Conservation (phyloP, 2,888 invertebrate species). For the Leucophenga montana region DNA sequence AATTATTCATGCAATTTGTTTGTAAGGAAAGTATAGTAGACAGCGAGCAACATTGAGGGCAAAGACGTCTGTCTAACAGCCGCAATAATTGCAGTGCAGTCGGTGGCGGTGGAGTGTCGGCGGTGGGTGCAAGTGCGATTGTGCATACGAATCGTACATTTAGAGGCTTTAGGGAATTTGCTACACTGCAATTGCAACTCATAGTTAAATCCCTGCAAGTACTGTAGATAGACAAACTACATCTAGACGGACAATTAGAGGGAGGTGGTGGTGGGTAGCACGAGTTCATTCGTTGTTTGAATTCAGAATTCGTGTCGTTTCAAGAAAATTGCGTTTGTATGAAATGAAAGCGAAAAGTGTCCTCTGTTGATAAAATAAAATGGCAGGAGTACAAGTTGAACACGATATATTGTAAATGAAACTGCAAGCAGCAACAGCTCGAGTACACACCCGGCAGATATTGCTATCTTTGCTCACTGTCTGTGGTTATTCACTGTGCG, state of each 20-base stretch:
- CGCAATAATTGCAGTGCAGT: constrained; percentile 44
- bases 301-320: neutral
- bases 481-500: constrained; percentile 26
- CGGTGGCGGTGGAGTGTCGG: neutral
- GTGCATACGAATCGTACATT: neutral
- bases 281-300: constrained; percentile 5
- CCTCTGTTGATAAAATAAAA: neutral
- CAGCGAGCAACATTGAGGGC: constrained; percentile 25
- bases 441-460: constrained; percentile 13
- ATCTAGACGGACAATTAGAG: constrained; percentile 18
- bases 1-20: constrained; percentile 67
- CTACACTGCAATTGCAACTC: constrained; percentile 13
- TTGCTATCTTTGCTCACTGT: neutral
- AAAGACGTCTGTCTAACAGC: constrained; percentile 36
- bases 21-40: constrained; percentile 25
- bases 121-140: neutral
- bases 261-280: neutral
- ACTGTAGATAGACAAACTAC: neutral
- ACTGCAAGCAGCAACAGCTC: constrained; percentile 44
- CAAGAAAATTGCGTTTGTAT: constrained; percentile 9
- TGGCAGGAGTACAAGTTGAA: constrained; percentile 29
- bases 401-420: constrained; percentile 58
- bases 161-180: constrained; percentile 20
- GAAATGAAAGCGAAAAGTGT: constrained; percentile 25
- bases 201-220: constrained; percentile 11